Conservation (phyloP, 2,113 vertebrate species). For the Perccottus glenii region DNA sequence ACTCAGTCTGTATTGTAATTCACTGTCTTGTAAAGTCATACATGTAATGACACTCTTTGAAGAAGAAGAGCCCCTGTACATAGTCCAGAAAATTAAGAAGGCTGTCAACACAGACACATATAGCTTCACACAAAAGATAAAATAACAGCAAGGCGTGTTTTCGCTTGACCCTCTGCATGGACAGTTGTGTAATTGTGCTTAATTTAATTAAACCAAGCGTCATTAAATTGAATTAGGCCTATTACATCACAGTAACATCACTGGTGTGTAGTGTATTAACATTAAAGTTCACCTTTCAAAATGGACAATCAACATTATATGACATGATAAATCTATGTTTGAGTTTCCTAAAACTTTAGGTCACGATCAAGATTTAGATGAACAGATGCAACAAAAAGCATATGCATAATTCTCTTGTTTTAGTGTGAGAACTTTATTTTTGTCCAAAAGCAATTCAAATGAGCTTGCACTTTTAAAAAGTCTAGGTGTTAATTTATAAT, state of each 20-base stretch:
- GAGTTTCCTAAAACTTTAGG: too few relatives aligned
- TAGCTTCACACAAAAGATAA: slow-evolving; percentile 42
- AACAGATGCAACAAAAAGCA: too few relatives aligned
- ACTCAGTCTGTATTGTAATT: slow-evolving; percentile 26
- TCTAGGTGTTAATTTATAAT: too few relatives aligned
- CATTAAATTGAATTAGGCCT: slow-evolving; percentile 4
- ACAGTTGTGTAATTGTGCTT: slow-evolving; percentile 26
- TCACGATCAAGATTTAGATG: too few relatives aligned
- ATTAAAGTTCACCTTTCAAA: background rate
- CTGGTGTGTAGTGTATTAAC: background rate
- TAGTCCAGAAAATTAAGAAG: slow-evolving; percentile 25
- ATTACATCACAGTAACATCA: background rate
- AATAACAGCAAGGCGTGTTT: slow-evolving; percentile 36
- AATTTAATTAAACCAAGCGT: background rate
- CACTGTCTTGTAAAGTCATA: slow-evolving; percentile 10
- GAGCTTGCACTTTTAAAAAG: too few relatives aligned
- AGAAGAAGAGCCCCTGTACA: slow-evolving; percentile 44
- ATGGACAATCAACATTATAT: background rate
- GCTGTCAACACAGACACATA: slow-evolving; percentile 28
- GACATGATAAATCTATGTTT: too few relatives aligned
- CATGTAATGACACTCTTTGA: slow-evolving; percentile 46
- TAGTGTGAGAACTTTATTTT: too few relatives aligned
- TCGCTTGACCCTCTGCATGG: slow-evolving; percentile 44
- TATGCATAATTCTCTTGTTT: too few relatives aligned
- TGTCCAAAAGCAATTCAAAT: too few relatives aligned